Evolutionary conservation across 2,113 vertebrate species (phyloP).

Genomic region (Grus americana): DNA sequence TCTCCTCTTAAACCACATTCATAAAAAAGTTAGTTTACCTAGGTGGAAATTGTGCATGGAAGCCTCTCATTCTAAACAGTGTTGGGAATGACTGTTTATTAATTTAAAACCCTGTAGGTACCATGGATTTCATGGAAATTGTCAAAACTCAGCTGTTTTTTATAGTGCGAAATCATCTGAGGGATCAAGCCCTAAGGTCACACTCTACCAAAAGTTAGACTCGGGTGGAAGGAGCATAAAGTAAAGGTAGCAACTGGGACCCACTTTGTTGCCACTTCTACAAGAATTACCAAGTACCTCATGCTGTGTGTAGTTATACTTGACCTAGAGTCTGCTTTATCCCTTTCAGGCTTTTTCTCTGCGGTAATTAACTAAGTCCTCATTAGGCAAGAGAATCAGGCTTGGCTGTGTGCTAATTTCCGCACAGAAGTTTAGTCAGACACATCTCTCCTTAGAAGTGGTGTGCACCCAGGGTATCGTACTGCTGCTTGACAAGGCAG

Average conservation of each 20-base stretch:
- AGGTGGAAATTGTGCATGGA: not conserved
- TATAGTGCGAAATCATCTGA: not conserved
- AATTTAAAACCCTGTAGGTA: not conserved
- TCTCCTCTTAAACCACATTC: not conserved
- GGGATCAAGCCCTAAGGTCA: not conserved
- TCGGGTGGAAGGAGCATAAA: not conserved
- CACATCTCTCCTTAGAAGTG: not conserved
- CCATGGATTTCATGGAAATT: not conserved
- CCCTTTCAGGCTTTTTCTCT: not conserved
- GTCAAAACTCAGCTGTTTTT: not conserved
- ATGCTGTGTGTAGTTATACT: not conserved
- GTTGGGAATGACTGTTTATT: not conserved
- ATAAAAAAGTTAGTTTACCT: not conserved
- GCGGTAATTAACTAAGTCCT: not conserved
- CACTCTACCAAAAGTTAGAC: not conserved
- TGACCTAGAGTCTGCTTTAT: not conserved
- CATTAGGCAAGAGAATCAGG: not conserved
- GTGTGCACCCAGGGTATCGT: fast-evolving
- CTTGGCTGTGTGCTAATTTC: not conserved
- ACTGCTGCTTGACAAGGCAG: not conserved
- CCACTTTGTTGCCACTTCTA: fast-evolving
- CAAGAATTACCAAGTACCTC: not conserved
- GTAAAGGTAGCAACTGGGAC: not conserved
- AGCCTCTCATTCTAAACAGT: not conserved
- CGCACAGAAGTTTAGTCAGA: not conserved